Evolutionary conservation across 1,140 invertebrate genomes (phyloP).

Genomic region (Anastrepha ludens): DNA sequence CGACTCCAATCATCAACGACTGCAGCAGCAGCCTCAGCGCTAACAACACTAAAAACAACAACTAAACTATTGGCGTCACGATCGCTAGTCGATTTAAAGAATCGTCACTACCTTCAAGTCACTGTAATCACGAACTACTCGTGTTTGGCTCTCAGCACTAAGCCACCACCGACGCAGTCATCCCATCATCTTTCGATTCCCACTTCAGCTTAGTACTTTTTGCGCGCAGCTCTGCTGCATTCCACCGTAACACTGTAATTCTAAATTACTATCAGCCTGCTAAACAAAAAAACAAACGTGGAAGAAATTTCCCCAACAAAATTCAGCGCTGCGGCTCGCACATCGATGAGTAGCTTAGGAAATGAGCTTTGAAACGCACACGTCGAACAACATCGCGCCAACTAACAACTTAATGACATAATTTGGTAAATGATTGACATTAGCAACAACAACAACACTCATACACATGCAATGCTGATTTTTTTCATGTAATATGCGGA

Average conservation of each 20-base stretch:
- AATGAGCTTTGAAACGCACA: slow-evolving; percentile 18
- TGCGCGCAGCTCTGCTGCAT: not conserved
- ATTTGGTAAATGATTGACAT: slow-evolving; percentile 48
- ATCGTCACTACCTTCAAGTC: not conserved
- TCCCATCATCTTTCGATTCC: slow-evolving; percentile 22
- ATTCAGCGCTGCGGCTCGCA: not conserved
- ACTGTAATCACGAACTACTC: not conserved
- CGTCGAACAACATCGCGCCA: slow-evolving; percentile 37
- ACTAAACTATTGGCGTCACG: not conserved
- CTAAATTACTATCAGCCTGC: not conserved
- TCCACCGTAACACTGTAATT: not conserved
- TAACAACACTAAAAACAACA: slow-evolving; percentile 20
- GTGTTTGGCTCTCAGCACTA: not conserved
- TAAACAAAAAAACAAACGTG: not conserved
- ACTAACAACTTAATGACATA: slow-evolving; percentile 50
- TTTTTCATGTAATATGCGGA: not conserved
- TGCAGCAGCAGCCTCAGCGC: not conserved
- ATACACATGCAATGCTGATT: not conserved
- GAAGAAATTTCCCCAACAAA: too few species aligned
- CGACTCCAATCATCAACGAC: not conserved
- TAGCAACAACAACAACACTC: slow-evolving; percentile 25
- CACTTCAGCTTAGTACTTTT: not conserved
- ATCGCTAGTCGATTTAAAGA: not conserved
- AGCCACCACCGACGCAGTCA: slow-evolving; percentile 19
- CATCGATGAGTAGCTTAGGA: not conserved